phyloP scores from a whole-genome alignment of 2,113 vertebrate species.

The Brienomyrus longianalis region DNA sequence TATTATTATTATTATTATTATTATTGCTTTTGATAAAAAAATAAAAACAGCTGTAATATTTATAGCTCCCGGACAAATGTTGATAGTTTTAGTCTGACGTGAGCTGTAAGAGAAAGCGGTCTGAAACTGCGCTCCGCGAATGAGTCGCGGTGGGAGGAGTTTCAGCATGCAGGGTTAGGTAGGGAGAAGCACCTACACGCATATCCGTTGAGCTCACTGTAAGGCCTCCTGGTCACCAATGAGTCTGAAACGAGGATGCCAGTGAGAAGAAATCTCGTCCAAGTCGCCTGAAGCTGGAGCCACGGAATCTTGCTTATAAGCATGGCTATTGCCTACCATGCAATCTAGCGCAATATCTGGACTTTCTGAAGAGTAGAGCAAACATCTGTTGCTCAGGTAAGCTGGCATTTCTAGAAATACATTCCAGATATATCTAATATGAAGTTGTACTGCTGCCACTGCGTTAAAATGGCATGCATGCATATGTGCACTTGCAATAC shows the following conservation, averaged over 20 bases:
- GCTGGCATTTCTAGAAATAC: background rate
- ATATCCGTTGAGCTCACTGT: constrained; percentile 41
- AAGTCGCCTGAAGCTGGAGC: constrained; percentile 11
- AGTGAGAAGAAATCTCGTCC: constrained; percentile 21
- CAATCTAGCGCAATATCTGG: constrained; percentile 31
- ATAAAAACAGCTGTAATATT: background rate
- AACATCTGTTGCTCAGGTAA: constrained; percentile 41
- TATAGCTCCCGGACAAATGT: background rate
- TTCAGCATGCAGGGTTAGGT: constrained; percentile 48
- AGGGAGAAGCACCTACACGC: constrained; percentile 54
- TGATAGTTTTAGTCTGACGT: constrained; percentile 28
- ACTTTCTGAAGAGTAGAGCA: constrained; percentile 8
- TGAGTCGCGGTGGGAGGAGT: constrained; percentile 63
- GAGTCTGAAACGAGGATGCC: constrained; percentile 27
- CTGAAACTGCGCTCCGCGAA: constrained; percentile 54
- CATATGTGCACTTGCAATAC: background rate
- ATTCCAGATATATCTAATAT: background rate
- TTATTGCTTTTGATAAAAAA: background rate
- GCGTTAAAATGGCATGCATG: background rate
- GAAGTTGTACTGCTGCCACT: background rate
- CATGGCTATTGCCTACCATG: constrained; percentile 29
- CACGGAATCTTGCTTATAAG: constrained; percentile 19
- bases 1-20: no score
- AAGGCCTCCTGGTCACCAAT: constrained; percentile 36
- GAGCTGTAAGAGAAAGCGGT: constrained; percentile 40